phyloP scores from a whole-genome alignment of 1,140 invertebrate genomes.

The Rhysida immarginata region DNA sequence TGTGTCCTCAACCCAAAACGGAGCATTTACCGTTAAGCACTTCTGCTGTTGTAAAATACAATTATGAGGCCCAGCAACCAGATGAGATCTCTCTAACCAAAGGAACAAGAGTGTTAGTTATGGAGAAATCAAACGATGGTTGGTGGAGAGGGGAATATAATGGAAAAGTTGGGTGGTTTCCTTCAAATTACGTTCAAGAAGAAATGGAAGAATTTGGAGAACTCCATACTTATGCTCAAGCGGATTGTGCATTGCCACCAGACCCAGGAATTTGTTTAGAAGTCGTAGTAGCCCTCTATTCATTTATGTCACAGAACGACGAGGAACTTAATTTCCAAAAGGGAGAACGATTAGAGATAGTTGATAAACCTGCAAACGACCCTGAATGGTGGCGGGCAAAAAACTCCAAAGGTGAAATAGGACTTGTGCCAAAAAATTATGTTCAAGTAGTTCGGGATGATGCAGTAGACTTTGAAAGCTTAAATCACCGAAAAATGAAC shows the following conservation, averaged over 20 bases:
- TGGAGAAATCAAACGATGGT: slow-evolving; percentile 97
- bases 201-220: slow-evolving; percentile 57
- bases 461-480: not conserved
- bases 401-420: slow-evolving; percentile 74
- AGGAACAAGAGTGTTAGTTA: slow-evolving; percentile 72
- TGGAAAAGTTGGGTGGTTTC: slow-evolving; percentile 79
- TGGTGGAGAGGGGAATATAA: slow-evolving; percentile 95
- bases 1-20: slow-evolving; percentile 37
- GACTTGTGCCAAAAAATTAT: slow-evolving; percentile 93
- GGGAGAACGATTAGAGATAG: slow-evolving; percentile 81
- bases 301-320: slow-evolving; percentile 74
- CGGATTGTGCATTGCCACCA: slow-evolving; percentile 21
- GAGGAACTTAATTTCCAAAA: slow-evolving; percentile 96
- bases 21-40: slow-evolving; percentile 44
- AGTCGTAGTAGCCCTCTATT: slow-evolving; percentile 85
- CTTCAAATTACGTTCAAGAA: slow-evolving; percentile 93
- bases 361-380: slow-evolving; percentile 87
- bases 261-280: slow-evolving; percentile 62
- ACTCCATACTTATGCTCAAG: slow-evolving; percentile 78
- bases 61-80: slow-evolving; percentile 90
- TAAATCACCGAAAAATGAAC: slow-evolving; percentile 6
- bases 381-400: slow-evolving; percentile 96
- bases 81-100: slow-evolving; percentile 84
- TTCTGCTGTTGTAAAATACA: slow-evolving; percentile 88
- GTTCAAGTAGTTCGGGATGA: slow-evolving; percentile 47